Base-by-base conservation (phyloP, 2,888 invertebrate genomes). In the Drosophila nr. fundita region DNA sequence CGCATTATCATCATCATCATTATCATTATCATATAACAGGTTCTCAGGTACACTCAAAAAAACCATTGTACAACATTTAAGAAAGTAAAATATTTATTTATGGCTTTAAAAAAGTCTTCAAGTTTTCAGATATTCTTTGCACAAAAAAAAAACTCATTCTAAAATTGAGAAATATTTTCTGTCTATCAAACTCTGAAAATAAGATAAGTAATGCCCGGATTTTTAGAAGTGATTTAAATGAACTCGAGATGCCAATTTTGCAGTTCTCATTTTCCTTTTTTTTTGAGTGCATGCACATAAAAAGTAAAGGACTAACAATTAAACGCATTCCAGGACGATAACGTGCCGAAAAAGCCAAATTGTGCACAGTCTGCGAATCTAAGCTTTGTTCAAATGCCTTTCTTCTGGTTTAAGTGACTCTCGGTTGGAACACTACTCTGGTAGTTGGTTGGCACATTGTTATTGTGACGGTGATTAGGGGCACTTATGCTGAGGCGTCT, bases 251-350 rank as follows among this genome's bases (percentile, higher is more conserved):
- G 24, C 21, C 21, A 6, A 11, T 11, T 40, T 36, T 15, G 10
- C 6, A 36, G 15, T 1, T 36, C 15, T 15, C 13, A 15, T 15
- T 36, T 32, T 32, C 10, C 10, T 10, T 21, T 45, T 24, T 24
- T 24, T 29, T 29, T 11, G 11, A 29, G 10, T 40, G 21, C 27
- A 48, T 57, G 42, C 55, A 59, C 58, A 52, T 66, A 53, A 48
- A 68, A 68, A 60, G 38, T 15, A 27, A 58, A 53, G 42, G 36
- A 59, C 65, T 38, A 73, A 73, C 77, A 76, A 76, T 76, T 76
- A 76, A 54, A 55, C 49, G 49, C 76, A 73, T 54, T 64, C 21
- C 53, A 61, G 6, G 55, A 53, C 38, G 45, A 53, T 53, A 61
- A 65, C 38, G 40, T 5, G 21, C 29, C n/a, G 11, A 49, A 18